Base-by-base conservation (phyloP, 2,113 vertebrate genomes). In the Felis chaus region DNA sequence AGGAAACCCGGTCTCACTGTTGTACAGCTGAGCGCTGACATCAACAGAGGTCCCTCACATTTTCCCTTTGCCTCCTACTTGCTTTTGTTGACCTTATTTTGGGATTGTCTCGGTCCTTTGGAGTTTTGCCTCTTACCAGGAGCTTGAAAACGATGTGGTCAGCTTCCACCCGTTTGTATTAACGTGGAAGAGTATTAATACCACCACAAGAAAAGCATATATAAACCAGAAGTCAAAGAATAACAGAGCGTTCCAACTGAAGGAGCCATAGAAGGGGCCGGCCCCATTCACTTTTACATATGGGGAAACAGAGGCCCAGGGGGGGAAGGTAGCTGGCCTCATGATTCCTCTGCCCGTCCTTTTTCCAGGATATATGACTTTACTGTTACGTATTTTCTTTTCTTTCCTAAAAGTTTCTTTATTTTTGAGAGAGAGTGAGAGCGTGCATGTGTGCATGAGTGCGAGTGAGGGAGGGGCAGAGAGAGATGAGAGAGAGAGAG, bases 61-160 rank as follows among this genome's bases (percentile, higher is more conserved):
- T 66, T 89, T 25, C n/a, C 29, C 36, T 76, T 81, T 81, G 31
- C 89, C 79, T 94, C 45, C 74, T 45, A 41, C 73, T 78, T 93
- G 57, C 45, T 89, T 97, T 93, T 69, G 68, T 45, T 76, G 85
- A 66, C 25, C 31, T 7, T 92, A 63, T 92, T 94, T 89, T 92
- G 31, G 85, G 53, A 93, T 91, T 86, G 13, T 79, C 63, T 41
- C 1, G 25, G 48, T 48, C 79, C 76, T 55, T 73, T 31, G 14
- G 11, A 16, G 41, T 78, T 86, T 71, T 57, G 10, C 29, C 57
- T 73, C 1, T 89, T 95, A 11, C 89, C 73, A 53, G 39, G 66
- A 91, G 18, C 69, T 96, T 97, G 80, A 76, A 96, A 88, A 90
- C 48, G 90, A 95, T 89, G 95, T 92, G 7, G 21, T 69, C 50